Evolutionary conservation across 2,888 invertebrate species (phyloP).

Genomic region (Drosophila antonietae): DNA sequence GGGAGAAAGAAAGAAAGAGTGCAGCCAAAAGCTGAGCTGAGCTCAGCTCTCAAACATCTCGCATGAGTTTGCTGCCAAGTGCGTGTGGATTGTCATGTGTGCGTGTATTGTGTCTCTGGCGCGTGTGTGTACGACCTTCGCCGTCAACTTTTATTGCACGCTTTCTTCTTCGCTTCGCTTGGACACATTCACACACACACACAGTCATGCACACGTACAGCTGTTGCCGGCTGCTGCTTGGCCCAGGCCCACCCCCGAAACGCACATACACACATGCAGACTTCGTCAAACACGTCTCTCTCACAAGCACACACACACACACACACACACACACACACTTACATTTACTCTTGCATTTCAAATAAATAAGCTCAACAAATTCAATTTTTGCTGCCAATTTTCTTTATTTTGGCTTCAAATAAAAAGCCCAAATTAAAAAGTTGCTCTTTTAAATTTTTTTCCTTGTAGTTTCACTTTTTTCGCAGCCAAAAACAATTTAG

Average conservation of each 20-base stretch:
- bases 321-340: slow-evolving; percentile 1
- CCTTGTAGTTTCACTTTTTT: slow-evolving; percentile 69
- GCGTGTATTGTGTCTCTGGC: slow-evolving; percentile 12
- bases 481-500: slow-evolving; percentile 55
- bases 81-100: slow-evolving; percentile 12
- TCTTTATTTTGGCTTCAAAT: slow-evolving; percentile 44
- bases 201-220: slow-evolving; percentile 24
- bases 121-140: slow-evolving; percentile 65
- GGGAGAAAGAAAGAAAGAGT: background rate
- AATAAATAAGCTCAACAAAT: slow-evolving; percentile 32
- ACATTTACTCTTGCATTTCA: background rate
- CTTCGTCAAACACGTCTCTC: slow-evolving; percentile 11
- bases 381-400: slow-evolving; percentile 64
- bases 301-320: slow-evolving; percentile 2
- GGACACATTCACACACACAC: slow-evolving; percentile 59
- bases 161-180: slow-evolving; percentile 79
- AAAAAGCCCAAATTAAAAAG: slow-evolving; percentile 42
- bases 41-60: slow-evolving; percentile 40
- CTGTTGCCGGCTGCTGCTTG: slow-evolving; percentile 53
- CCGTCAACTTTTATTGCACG: slow-evolving; percentile 69
- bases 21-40: slow-evolving; percentile 42
- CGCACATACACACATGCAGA: slow-evolving; percentile 3
- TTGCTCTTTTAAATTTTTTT: slow-evolving; percentile 42
- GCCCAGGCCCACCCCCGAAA: slow-evolving; percentile 30
- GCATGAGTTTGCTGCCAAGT: slow-evolving; percentile 35